These are phyloP conservation scores for Scaptomyza montana DNA, from an alignment of 1,140 invertebrate genomes.

Conservation along the genomic window DNA sequence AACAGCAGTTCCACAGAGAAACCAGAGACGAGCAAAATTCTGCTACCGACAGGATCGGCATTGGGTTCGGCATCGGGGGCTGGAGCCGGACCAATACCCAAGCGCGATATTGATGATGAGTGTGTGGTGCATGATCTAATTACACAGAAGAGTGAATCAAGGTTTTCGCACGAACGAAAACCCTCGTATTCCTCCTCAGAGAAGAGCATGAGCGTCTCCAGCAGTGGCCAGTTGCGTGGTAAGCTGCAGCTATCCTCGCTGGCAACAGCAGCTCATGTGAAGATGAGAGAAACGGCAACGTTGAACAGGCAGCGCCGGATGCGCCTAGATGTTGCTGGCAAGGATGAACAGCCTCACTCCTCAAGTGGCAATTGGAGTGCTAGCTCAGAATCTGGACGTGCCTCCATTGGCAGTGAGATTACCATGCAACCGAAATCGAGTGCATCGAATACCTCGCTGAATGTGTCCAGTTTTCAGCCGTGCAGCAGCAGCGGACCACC, in stretches of 20 bases:
- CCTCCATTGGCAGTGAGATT: slow-evolving; percentile 92
- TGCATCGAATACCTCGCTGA: slow-evolving; percentile 88
- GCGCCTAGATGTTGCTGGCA: slow-evolving; percentile 67
- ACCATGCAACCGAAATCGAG: slow-evolving; percentile 89
- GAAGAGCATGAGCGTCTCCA: slow-evolving; percentile 85
- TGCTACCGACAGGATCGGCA: slow-evolving; percentile 3
- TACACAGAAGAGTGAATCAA: slow-evolving; percentile 78
- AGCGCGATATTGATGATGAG: slow-evolving; percentile 85
- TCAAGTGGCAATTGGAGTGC: slow-evolving; percentile 97
- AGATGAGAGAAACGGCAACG: slow-evolving; percentile 88
- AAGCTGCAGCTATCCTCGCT: slow-evolving; percentile 62
- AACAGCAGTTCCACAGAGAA: slow-evolving; percentile 76
- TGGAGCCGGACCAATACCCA: slow-evolving; percentile 8
- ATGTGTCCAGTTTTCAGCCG: slow-evolving; percentile 86
- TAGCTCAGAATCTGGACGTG: slow-evolving; percentile 93
- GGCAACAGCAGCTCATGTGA: slow-evolving; percentile 85
- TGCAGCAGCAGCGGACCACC: slow-evolving; percentile 86
- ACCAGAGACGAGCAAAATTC: slow-evolving; percentile 40
- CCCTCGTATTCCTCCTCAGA: slow-evolving; percentile 90
- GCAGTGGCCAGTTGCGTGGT: slow-evolving; percentile 74
- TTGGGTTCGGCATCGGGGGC: slow-evolving; percentile 18
- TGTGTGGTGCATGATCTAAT: slow-evolving; percentile 86
- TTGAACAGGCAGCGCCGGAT: slow-evolving; percentile 85
- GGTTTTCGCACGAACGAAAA: slow-evolving; percentile 88
- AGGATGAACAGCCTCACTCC: slow-evolving; percentile 92